These are phyloP conservation scores for Pseudorhombus dupliciocellatus DNA, from an alignment of 2,113 vertebrate species.

Conservation along the genomic window DNA sequence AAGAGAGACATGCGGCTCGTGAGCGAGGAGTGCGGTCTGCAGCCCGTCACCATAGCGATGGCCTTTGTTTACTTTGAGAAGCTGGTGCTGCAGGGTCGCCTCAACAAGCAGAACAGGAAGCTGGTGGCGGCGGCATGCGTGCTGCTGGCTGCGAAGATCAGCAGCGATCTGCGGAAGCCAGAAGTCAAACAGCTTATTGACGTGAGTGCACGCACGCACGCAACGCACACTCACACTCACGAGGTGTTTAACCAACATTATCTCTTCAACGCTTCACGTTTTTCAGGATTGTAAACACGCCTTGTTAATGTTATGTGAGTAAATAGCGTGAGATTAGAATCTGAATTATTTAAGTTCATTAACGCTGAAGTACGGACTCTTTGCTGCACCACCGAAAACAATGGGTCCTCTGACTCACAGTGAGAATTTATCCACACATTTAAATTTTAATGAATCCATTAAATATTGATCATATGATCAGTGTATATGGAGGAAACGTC, in stretches of 20 bases:
- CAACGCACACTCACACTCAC: not conserved
- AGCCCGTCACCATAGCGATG: conserved; percentile 94
- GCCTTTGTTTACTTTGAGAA: conserved; percentile 99
- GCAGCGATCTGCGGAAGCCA: conserved; percentile 93
- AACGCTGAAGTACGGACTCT: not conserved
- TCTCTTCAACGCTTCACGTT: not conserved
- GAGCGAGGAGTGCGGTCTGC: conserved; percentile 91
- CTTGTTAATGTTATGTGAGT: not conserved
- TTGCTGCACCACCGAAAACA: not conserved
- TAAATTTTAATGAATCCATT: not conserved
- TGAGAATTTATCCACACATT: not conserved
- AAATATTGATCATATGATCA: not conserved
- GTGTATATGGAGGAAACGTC: too few species aligned
- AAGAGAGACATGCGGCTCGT: conserved; percentile 95
- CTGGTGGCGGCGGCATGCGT: conserved; percentile 93
- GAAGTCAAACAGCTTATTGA: conserved; percentile 96
- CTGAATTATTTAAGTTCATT: not conserved
- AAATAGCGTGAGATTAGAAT: not conserved
- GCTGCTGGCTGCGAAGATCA: conserved; percentile 97
- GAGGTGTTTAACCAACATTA: not conserved
- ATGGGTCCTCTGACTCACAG: not conserved
- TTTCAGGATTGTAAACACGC: not conserved
- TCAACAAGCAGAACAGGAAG: conserved; percentile 99
- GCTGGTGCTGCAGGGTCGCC: conserved; percentile 93
- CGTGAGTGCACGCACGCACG: conserved; percentile 80